Evolutionary conservation across 2,113 vertebrate genomes (phyloP), one percentile per base, ranked within the genome.

Genomic region (Platichthys stellatus): DNA sequence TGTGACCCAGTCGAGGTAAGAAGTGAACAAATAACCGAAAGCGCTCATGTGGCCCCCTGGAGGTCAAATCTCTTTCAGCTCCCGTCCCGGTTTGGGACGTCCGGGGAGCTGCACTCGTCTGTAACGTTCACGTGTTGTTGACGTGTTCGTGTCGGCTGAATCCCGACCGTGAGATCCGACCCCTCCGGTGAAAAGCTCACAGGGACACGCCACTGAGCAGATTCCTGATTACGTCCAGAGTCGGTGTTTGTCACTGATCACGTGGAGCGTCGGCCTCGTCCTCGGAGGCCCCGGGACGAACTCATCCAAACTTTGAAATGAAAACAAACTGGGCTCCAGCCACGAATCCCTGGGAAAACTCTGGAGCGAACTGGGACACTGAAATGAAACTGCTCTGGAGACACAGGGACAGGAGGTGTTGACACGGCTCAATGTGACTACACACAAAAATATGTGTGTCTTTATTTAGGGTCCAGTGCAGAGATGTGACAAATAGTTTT

Each of bases 281-380:
- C 56, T 51, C 14, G 3, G 45, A 7, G 45, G 15, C 45, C 17
- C 51, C 51, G 64, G 35, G 53, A 11, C 11, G 40, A 40, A 40
- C 12, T 40, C 40, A 13, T 40, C 40, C 40, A 40, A 40, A 13
- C 11, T 40, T 3, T 12, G 40, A 13, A 40, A 83, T 63, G 20
- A 88, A 89, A 92, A 91, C 80, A 92, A 90, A 85, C 88, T 47
- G 78, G 40, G 40, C 74, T 81, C 21, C 14, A 10, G 67, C 53
- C 67, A 80, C 24, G 70, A 80, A 84, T 88, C 82, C 86, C 43
- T 90, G 89, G 86, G 89, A 91, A 91, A 89, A 73, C 69, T 79
- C 13, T 26, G 43, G 43, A 58, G 24, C 24, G 20, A 74, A 67
- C 5, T 56, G 81, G 78, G 67, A 76, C 66, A 26, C 72, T 83